Base-by-base conservation (phyloP, 2,888 invertebrate species). In the Amblyteles armatorius region DNA sequence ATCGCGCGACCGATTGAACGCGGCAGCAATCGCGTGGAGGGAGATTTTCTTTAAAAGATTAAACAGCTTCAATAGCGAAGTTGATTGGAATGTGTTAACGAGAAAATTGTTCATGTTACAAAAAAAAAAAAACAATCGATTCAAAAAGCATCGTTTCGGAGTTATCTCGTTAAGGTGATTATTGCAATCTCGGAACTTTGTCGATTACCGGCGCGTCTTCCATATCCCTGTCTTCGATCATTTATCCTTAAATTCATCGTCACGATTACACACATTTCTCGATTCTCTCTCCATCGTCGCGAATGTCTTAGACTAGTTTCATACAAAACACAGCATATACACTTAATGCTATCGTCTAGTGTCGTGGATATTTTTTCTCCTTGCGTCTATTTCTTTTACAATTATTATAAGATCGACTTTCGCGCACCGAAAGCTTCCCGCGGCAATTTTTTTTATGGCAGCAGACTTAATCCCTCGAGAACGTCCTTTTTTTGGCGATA, bases 291-390 rank as follows among this genome's bases (percentile, higher is more conserved):
- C 40, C 40, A 40, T 40, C 7, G 55, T 72, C 57, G 72, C 79
- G 82, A 77, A 11, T 82, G 36, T 76, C 88, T 90, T 90, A 90
- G 88, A 91, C 90, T 90, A 91, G 89, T 90, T 89, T 89, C 89
- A 90, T 91, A 91, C 85, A 91, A 91, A 88, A 86, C 84, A 80
- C 84, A 80, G 84, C 87, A 84, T 82, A 63, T 80, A 82, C 84
- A 86, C 73, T 79, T 79, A 79, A 67, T 82, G 82, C 81, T 83
- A 82, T 76, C 52, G 40, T 72, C 73, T 80, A 83, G 72, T 79
- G 68, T 85, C 60, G 68, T 80, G 77, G 36, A 83, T 78, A 79
- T 74, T 78, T 73, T 36, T 33, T 63, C 33, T 33, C 63, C n/a
- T 29, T 33, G 33, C 63, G n/a, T 33, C 78, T 79, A 65, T 57